A percentile compares a stretch with the other conserved stretches of the same genome.
Conservation (phyloP, 2,797 vertebrate species). For the Phrynocephalus forsythii region DNA sequence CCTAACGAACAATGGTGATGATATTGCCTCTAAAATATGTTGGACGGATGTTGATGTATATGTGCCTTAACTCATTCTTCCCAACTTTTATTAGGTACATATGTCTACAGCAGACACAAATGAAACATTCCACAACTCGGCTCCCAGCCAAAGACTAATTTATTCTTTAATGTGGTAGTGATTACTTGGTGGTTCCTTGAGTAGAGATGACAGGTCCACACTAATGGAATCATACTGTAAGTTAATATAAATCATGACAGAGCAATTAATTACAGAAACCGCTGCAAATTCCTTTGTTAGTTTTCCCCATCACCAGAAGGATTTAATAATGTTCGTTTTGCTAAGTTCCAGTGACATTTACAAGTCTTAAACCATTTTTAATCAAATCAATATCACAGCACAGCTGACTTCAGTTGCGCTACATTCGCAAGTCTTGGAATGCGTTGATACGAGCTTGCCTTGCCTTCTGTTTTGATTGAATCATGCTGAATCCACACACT, state of each 20-base stretch:
- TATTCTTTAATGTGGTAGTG: conserved; percentile 87
- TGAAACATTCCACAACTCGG: conserved; percentile 83
- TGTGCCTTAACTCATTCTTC: conserved; percentile 79
- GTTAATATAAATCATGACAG: conserved; percentile 89
- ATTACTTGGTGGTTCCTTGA: conserved; percentile 85
- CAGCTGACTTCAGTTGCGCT: conserved; percentile 82
- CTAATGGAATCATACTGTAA: conserved; percentile 88
- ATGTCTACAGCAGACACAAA: conserved; percentile 83
- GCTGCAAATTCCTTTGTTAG: conserved; percentile 86
- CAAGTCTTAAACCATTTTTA: conserved; percentile 87
- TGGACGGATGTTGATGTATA: conserved; percentile 76
- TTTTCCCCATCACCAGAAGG: conserved; percentile 84
- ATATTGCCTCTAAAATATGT: conserved; percentile 73
- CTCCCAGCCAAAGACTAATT: conserved; percentile 85
- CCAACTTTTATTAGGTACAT: conserved; percentile 85
- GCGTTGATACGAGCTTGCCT: conserved; percentile 70
- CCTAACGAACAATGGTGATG: conserved; percentile 77
- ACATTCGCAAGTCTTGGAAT: conserved; percentile 77
- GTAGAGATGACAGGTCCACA: conserved; percentile 85
- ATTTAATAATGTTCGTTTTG: conserved; percentile 86
- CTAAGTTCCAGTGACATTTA: conserved; percentile 87
- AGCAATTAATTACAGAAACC: conserved; percentile 88
- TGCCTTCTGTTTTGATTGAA: conserved; percentile 78
- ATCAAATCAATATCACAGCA: conserved; percentile 85
- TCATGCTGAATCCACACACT: conserved; percentile 57